Evolutionary conservation across 2,888 invertebrate species (phyloP), one percentile per base, ranked within the genome.

Genomic region (Xylophagus ater): DNA sequence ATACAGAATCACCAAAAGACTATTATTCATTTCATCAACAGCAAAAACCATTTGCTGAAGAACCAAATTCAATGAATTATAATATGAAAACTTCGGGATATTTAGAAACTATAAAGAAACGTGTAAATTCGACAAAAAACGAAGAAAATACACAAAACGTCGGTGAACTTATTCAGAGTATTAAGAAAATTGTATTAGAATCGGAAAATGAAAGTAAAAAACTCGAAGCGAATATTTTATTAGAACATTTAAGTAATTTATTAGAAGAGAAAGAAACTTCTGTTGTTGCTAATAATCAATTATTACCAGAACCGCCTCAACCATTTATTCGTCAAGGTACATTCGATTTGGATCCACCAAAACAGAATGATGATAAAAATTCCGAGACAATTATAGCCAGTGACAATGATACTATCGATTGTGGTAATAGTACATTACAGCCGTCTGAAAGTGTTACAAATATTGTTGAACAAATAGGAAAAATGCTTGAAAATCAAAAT

Each of bases 401-500:
- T 7, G 14, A n/a, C n/a, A n/a, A n/a, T n/a, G n/a, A n/a, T n/a
- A n/a, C n/a, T n/a, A n/a, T n/a, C n/a, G n/a, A n/a, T n/a, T n/a
- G n/a, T n/a, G 13, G 4, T 20, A 19, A 13, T 15, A 25, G 15
- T 23, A 19, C 18, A 3, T 12, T 10, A 2, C n/a, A 14, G 19
- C 36, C 52, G 12, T 34, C 43, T 2, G 49, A 52, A 29, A n/a
- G n/a, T n/a, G 40, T 55, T 2, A 49, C 51, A 4, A 50, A 54
- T 20, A 51, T 57, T 28, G 44, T 55, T 12, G 52, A 55, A 28
- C 53, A 56, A 44, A 43, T 57, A 17, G 49, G 53, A 10, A 51
- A 51, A 30, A 30, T 56, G 0, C 37, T 56, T 10, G 51, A 48
- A 4, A 30, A 30, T 15, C 43, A 45, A 17, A 44, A 44, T 24